These are phyloP conservation scores for Brachycybe producta DNA, from an alignment of 2,888 invertebrate species.

Conservation along the genomic window DNA sequence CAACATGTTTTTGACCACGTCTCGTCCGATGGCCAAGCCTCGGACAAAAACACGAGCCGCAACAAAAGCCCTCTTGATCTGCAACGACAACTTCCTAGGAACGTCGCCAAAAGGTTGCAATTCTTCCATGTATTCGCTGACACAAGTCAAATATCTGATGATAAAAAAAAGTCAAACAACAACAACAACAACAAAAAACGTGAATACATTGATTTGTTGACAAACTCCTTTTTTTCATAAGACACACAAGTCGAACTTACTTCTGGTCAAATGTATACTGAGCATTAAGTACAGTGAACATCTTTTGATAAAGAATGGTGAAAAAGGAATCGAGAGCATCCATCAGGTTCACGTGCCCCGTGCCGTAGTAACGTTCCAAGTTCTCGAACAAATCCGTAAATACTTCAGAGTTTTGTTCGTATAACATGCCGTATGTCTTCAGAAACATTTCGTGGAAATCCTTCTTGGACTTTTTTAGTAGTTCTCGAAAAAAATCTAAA, in stretches of 20 bases:
- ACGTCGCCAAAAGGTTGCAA: constrained; percentile 91
- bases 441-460: constrained; percentile 94
- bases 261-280: constrained; percentile 79
- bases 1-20: constrained; percentile 62
- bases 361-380: constrained; percentile 74
- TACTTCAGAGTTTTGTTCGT: constrained; percentile 83
- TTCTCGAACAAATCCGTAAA: constrained; percentile 83
- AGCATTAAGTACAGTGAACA: constrained; percentile 89
- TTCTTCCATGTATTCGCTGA: constrained; percentile 81
- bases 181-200: not conserved
- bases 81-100: constrained; percentile 75
- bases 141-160: constrained; percentile 64
- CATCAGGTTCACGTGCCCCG: constrained; percentile 69
- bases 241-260: constrained; percentile 34
- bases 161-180: constrained; percentile 1
- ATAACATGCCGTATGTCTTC: constrained; percentile 84
- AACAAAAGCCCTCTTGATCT: constrained; percentile 82
- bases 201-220: not conserved
- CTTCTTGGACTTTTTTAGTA: constrained; percentile 64
- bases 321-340: constrained; percentile 87
- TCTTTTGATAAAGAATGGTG: constrained; percentile 79
- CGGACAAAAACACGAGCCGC: constrained; percentile 89
- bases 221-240: not conserved
- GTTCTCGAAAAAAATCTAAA: constrained; percentile 77
- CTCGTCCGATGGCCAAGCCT: constrained; percentile 66